These are phyloP conservation scores for Medauroidea extradentata DNA, from an alignment of 1,140 invertebrate species.

Conservation along the genomic window DNA sequence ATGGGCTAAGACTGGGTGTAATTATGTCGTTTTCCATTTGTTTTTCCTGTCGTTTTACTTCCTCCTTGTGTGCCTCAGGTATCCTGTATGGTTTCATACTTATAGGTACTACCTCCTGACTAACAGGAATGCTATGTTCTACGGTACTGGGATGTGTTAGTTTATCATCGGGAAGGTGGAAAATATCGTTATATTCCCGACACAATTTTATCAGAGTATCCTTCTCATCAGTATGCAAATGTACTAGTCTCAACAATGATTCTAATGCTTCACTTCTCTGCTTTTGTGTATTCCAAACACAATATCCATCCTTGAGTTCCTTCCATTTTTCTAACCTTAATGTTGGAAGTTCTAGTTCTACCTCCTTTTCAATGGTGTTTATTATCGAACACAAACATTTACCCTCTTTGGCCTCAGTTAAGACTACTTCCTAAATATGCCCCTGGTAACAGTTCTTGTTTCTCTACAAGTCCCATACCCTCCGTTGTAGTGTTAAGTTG, in stretches of 20 bases:
- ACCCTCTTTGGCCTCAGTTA: too few species aligned
- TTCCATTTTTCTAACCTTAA: too few species aligned
- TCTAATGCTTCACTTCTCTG: too few species aligned
- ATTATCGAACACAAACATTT: too few species aligned
- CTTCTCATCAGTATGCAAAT: conserved; percentile 9
- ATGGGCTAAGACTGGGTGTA: background rate
- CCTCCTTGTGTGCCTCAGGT: conserved; percentile 7
- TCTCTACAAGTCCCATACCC: too few species aligned
- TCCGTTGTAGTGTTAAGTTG: too few species aligned
- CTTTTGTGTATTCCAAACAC: too few species aligned
- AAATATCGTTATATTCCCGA: conserved; percentile 10
- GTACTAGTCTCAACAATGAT: background rate
- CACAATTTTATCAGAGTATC: conserved; percentile 1
- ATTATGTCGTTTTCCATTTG: conserved; percentile 14
- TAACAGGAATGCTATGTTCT: conserved; percentile 4
- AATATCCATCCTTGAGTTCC: too few species aligned
- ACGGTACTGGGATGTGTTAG: background rate
- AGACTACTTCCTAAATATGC: too few species aligned
- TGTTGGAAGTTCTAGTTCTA: too few species aligned
- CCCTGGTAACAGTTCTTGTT: too few species aligned
- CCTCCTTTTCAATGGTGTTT: too few species aligned
- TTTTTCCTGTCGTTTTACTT: conserved; percentile 1
- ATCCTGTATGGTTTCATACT: conserved; percentile 2
- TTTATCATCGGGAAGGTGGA: conserved; percentile 8
- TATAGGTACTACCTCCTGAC: background rate